These are phyloP conservation scores for Aurelia aurita complex sp. Pacific DNA, from an alignment of 30 jellyfish, hydroid and myxozoan species.

Conservation along the genomic window DNA sequence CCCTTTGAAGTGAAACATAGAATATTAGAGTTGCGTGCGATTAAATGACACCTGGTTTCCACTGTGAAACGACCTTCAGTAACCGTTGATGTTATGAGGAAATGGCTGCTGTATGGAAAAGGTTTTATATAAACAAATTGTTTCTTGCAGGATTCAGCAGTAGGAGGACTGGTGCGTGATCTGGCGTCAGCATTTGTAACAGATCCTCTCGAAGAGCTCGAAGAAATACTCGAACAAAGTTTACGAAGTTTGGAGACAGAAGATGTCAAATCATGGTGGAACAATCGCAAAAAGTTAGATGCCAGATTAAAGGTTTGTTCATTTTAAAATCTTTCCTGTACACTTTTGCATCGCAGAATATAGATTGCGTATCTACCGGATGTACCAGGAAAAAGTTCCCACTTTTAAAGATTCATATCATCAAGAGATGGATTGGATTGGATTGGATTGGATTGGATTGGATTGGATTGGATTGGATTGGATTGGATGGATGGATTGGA, in stretches of 20 bases:
- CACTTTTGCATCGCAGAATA: background rate
- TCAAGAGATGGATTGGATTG: too few relatives aligned
- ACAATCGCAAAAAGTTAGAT: conserved; percentile 63
- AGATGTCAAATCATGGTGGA: conserved; percentile 89
- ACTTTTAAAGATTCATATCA: too few relatives aligned
- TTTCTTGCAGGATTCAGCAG: conserved; percentile 28
- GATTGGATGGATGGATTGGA: too few relatives aligned
- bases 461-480: too few relatives aligned
- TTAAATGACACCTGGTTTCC: too few relatives aligned
- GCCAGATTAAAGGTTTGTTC: conserved; percentile 68
- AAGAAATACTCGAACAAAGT: conserved; percentile 59
- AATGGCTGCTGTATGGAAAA: background rate
- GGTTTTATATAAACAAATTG: background rate
- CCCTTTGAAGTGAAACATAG: too few relatives aligned
- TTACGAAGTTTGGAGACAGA: conserved; percentile 73
- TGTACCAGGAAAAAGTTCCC: too few relatives aligned
- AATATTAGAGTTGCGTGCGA: too few relatives aligned
- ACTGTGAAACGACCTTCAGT: too few relatives aligned
- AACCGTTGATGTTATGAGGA: background rate
- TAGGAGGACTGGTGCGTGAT: conserved; percentile 76
- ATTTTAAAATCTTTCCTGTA: background rate
- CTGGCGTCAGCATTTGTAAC: conserved; percentile 81
- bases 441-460: too few relatives aligned
- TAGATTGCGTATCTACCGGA: too few relatives aligned
- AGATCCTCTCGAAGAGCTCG: conserved; percentile 73